Conservation (phyloP, 2,797 vertebrate genomes). For the Fringilla coelebs region DNA sequence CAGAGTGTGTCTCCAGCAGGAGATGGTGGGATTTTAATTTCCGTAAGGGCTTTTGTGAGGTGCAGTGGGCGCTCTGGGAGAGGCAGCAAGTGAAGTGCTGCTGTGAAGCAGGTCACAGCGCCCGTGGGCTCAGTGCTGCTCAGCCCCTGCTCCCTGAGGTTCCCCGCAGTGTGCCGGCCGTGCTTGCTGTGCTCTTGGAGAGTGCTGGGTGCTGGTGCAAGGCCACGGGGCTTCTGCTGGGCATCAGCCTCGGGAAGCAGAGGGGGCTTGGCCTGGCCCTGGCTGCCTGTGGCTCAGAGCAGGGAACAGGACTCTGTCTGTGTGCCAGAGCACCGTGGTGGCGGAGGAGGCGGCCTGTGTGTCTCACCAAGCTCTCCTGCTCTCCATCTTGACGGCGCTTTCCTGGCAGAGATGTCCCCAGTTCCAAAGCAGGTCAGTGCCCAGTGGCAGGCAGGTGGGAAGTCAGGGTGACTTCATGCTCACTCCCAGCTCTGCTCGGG, state of each 20-base stretch:
- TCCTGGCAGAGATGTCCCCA: neutral
- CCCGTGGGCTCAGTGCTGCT: neutral
- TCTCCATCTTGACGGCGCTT: fast-evolving
- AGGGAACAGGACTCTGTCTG: neutral
- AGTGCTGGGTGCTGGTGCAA: fast-evolving
- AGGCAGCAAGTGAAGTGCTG: fast-evolving
- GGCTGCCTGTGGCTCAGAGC: neutral
- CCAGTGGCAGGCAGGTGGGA: fast-evolving
- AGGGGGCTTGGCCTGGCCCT: fast-evolving
- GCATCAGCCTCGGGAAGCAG: neutral
- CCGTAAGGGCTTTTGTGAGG: neutral
- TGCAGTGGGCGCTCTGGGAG: neutral
- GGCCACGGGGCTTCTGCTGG: neutral
- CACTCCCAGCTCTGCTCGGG: neutral
- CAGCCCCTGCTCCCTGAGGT: fast-evolving
- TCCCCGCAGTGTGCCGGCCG: fast-evolving
- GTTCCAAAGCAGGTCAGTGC: neutral
- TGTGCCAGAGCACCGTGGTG: fast-evolving
- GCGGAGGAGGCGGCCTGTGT: fast-evolving
- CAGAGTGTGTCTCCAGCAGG: neutral
- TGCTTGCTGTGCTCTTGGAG: fast-evolving
- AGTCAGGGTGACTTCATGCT: fast-evolving
- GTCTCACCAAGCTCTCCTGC: fast-evolving
- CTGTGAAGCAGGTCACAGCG: fast-evolving
- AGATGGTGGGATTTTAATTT: neutral